A percentile compares a stretch with the other conserved stretches of the same genome.
Conservation (phyloP, 2,888 invertebrate genomes). For the Invenusta paracnida region DNA sequence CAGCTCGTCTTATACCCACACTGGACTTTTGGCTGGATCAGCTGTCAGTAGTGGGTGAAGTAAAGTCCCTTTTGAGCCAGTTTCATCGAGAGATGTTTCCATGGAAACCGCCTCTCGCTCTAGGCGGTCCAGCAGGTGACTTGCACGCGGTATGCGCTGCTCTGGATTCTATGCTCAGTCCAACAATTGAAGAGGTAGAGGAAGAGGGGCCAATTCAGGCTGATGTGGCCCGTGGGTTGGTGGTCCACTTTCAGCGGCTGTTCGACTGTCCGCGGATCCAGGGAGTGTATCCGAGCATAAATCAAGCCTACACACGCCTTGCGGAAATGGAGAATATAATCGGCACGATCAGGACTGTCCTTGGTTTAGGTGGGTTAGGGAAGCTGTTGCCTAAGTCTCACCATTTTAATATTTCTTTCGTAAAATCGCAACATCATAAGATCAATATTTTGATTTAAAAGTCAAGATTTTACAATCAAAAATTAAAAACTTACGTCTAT, state of each 20-base stretch:
- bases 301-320: constrained; percentile 55
- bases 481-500: too few species aligned
- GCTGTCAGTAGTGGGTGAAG: constrained; percentile 40
- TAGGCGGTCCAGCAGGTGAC: neutral
- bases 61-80: neutral
- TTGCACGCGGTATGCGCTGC: neutral
- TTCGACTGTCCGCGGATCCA: constrained; percentile 55
- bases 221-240: constrained; percentile 48
- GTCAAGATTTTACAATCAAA: too few species aligned
- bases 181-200: neutral
- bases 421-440: too few species aligned
- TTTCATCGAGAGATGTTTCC: neutral
- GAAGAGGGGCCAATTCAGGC: neutral
- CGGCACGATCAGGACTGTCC: neutral
- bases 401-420: neutral
- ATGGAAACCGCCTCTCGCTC: neutral
- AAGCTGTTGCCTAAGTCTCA: neutral
- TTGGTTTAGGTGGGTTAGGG: constrained; percentile 21
- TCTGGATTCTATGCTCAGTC: neutral
- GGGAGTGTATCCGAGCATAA: constrained; percentile 58
- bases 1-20: constrained; percentile 26
- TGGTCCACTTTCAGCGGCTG: constrained; percentile 57
- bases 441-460: too few species aligned
- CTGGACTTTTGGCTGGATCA: constrained; percentile 47
- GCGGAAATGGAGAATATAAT: constrained; percentile 50